Conservation (phyloP, 2,113 vertebrate species). For the Rhinopomastus cyanomelas region DNA sequence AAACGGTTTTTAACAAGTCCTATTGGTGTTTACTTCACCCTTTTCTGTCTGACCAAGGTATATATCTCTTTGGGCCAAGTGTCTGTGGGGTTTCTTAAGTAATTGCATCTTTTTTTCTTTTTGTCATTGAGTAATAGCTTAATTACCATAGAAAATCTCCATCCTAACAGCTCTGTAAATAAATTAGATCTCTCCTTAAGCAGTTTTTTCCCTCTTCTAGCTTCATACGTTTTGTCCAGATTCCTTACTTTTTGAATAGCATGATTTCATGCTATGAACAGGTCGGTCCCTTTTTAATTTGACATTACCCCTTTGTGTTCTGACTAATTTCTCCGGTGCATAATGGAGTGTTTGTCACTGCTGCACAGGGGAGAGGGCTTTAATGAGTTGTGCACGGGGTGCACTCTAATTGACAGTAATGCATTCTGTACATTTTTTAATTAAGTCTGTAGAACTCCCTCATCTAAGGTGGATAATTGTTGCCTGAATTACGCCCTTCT, state of each 20-base stretch:
- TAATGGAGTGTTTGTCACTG: conserved; percentile 27
- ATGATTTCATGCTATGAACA: not conserved
- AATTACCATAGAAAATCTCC: conserved; percentile 42
- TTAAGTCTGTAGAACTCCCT: conserved; percentile 58
- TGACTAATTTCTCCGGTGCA: conserved; percentile 2
- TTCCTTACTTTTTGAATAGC: conserved; percentile 10
- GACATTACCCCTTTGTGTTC: conserved; percentile 18
- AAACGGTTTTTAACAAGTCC: not conserved
- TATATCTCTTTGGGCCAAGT: not conserved
- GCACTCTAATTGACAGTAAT: conserved; percentile 58
- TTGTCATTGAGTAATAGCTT: conserved; percentile 57
- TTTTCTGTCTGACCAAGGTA: not conserved
- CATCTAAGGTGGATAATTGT: conserved; percentile 47
- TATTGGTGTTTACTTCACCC: not conserved
- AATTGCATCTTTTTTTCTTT: conserved; percentile 28
- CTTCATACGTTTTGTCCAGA: not conserved
- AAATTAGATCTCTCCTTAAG: not conserved
- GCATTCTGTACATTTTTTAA: conserved; percentile 51
- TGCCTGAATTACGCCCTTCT: conserved; percentile 43
- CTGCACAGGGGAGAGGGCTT: conserved; percentile 1
- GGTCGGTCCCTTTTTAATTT: conserved; percentile 27
- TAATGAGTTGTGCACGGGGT: conserved; percentile 55
- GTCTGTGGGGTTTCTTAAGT: conserved; percentile 4
- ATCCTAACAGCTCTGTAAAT: conserved; percentile 22
- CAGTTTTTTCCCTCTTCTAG: not conserved